These are phyloP conservation scores for Parelbella ahira DNA, from an alignment of 2,888 invertebrate species.

Conservation along the genomic window DNA sequence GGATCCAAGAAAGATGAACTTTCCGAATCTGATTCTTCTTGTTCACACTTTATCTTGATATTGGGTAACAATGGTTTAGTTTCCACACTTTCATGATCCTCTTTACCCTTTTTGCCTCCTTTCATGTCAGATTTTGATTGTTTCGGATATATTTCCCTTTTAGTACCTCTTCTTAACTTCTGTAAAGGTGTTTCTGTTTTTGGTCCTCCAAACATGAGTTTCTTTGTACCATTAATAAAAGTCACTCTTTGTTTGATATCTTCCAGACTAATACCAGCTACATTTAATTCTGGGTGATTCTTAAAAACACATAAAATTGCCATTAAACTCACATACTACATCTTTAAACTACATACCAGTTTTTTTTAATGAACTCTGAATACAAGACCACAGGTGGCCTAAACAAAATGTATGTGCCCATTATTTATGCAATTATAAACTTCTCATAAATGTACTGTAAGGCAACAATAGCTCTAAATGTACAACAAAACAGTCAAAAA, in stretches of 20 bases:
- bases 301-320: slow-evolving; percentile 39
- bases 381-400: no score
- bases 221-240: slow-evolving; percentile 47
- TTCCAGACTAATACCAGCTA: slow-evolving; percentile 86
- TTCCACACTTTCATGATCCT: slow-evolving; percentile 54
- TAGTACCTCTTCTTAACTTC: slow-evolving; percentile 55
- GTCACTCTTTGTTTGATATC: slow-evolving; percentile 78
- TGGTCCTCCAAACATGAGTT: slow-evolving; percentile 68
- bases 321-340: neutral
- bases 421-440: no score
- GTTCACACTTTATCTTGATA: slow-evolving; percentile 69
- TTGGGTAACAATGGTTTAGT: slow-evolving; percentile 61
- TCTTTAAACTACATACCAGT: no score
- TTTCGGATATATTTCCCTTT: slow-evolving; percentile 52
- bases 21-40: slow-evolving; percentile 70
- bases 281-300: slow-evolving; percentile 88
- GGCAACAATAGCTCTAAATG: no score
- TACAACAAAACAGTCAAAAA: no score
- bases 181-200: slow-evolving; percentile 54
- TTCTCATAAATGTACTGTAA: no score
- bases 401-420: no score
- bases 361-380: no score
- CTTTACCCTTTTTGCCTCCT: slow-evolving; percentile 56
- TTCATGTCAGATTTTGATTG: slow-evolving; percentile 42
- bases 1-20: slow-evolving; percentile 71